Conservation (phyloP, 2,797 vertebrate species). For the Coluber constrictor region DNA sequence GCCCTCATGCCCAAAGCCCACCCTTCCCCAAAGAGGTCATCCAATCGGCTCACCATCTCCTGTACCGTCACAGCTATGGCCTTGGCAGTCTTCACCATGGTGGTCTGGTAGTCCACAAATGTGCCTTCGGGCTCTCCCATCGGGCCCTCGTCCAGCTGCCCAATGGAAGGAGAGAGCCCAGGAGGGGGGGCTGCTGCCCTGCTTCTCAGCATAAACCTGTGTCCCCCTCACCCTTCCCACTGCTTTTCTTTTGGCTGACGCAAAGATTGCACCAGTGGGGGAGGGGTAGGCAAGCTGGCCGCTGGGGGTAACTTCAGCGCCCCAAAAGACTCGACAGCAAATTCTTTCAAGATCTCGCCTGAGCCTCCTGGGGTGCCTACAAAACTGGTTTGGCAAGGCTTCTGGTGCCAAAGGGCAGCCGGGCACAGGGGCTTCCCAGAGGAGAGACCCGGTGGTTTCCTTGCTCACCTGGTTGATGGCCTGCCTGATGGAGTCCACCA, state of each 20-base stretch:
- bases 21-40: too few species aligned
- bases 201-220: not conserved
- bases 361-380: fast-evolving
- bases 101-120: conserved; percentile 99
- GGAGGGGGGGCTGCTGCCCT: not conserved
- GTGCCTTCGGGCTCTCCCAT: conserved; percentile 86
- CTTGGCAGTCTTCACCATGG: conserved; percentile 97
- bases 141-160: conserved; percentile 84
- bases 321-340: not conserved
- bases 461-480: conserved; percentile 85
- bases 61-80: conserved; percentile 96
- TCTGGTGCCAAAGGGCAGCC: not conserved
- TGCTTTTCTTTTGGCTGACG: not conserved
- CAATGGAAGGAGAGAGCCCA: not conserved
- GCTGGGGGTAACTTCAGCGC: not conserved
- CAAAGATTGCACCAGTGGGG: not conserved
- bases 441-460: not conserved
- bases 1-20: fast-evolving
- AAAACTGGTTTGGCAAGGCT: not conserved
- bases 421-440: not conserved
- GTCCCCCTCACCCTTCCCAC: not conserved
- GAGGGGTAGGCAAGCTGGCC: not conserved
- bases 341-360: not conserved
- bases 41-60: conserved; percentile 85
- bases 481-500: conserved; percentile 95